phyloP scores from a whole-genome alignment of 64 coral and sea anemone species.

The Cladopsammia gracilis region DNA sequence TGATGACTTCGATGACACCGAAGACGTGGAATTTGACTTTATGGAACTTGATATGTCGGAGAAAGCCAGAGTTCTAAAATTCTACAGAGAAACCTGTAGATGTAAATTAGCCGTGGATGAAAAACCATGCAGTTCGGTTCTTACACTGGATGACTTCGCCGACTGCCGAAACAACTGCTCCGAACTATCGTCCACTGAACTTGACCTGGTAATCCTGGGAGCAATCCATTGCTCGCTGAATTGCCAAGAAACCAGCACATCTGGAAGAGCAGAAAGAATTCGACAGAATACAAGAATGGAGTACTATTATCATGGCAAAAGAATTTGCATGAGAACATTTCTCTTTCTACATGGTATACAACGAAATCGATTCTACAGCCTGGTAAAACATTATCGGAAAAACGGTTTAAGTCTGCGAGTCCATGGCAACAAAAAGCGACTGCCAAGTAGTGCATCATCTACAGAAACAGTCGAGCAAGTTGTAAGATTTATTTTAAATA shows the following conservation, averaged over 20 bases:
- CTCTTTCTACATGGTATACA: conserved; percentile 48
- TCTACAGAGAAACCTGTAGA: conserved; percentile 6
- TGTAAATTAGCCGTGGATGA: conserved; percentile 11
- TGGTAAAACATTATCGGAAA: conserved; percentile 58
- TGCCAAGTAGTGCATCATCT: conserved; percentile 44
- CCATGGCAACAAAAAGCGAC: conserved; percentile 46
- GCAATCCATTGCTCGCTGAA: conserved; percentile 41
- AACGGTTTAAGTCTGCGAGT: conserved; percentile 49
- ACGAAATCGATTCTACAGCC: conserved; percentile 41
- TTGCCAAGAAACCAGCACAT: conserved; percentile 42
- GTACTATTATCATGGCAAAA: conserved; percentile 33
- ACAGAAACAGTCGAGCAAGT: conserved; percentile 40
- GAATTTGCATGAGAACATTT: conserved; percentile 47
- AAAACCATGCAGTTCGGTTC: not conserved
- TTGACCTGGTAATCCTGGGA: conserved; percentile 57
- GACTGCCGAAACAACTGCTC: conserved; percentile 18
- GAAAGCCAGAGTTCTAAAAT: not conserved
- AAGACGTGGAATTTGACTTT: not conserved
- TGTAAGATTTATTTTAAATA: conserved; percentile 56
- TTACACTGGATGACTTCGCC: not conserved
- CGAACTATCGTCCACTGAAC: conserved; percentile 24
- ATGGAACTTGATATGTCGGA: not conserved
- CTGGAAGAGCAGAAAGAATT: conserved; percentile 58
- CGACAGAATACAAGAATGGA: conserved; percentile 22
- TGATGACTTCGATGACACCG: not conserved